Evolutionary conservation across 1,140 invertebrate genomes (phyloP).

Genomic region (Chironomus tepperi): DNA sequence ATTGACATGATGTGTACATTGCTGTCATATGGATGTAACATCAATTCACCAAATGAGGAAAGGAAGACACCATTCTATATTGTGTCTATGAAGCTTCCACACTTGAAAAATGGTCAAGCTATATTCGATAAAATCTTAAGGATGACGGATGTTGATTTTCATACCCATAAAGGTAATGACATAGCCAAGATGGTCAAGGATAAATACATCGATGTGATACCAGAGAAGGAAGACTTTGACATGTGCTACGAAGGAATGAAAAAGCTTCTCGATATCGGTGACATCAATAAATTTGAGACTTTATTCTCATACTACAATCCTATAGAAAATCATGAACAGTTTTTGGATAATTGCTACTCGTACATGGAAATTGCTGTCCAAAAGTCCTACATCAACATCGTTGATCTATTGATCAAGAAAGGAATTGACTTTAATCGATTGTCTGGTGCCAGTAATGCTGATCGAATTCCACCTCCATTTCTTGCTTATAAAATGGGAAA

Average conservation of each 20-base stretch:
- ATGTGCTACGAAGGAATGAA: not conserved
- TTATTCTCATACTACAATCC: not conserved
- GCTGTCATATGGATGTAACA: not conserved
- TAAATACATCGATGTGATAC: too few relatives aligned
- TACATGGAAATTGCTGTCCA: not conserved
- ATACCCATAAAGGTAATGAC: not conserved
- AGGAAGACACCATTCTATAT: not conserved
- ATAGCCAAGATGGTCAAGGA: not conserved
- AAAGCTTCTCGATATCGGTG: not conserved
- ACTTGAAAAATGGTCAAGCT: not conserved
- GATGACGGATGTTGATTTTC: not conserved
- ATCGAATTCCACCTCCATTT: not conserved
- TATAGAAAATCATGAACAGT: not conserved
- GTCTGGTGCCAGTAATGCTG: not conserved
- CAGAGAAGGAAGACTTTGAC: not conserved
- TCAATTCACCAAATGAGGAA: not conserved
- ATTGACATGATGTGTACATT: not conserved
- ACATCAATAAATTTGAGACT: not conserved
- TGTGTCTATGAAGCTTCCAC: not conserved
- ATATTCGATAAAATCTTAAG: not conserved
- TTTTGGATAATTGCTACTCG: not conserved
- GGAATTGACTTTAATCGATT: not conserved
- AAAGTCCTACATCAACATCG: not conserved
- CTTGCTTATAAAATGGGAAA: not conserved
- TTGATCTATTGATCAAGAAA: not conserved